These are phyloP conservation scores for Pachypanchax playfairii DNA, from an alignment of 2,113 vertebrate genomes.

Conservation along the genomic window DNA sequence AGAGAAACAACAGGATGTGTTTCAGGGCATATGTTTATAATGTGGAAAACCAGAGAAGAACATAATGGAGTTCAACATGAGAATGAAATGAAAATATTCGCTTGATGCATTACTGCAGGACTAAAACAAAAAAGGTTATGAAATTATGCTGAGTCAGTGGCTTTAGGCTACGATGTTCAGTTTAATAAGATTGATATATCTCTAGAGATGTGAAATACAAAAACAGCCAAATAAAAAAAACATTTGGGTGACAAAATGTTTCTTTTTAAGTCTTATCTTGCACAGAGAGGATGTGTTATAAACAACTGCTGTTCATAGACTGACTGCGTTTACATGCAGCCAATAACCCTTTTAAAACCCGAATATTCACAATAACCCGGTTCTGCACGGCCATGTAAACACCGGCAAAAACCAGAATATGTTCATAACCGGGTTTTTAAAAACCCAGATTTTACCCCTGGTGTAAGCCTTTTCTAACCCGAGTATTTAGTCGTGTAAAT, in stretches of 20 bases:
- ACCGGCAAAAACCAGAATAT: too few relatives aligned
- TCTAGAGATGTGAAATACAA: slow-evolving; percentile 30
- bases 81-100: slow-evolving; percentile 22
- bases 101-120: slow-evolving; percentile 7
- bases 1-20: slow-evolving; percentile 29
- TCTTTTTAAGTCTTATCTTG: background rate
- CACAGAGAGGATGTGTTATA: background rate
- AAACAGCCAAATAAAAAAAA: slow-evolving; percentile 27
- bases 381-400: too few relatives aligned
- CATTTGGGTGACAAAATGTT: background rate
- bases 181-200: slow-evolving; percentile 51
- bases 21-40: slow-evolving; percentile 25
- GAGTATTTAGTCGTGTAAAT: too few relatives aligned
- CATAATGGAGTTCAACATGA: slow-evolving; percentile 30
- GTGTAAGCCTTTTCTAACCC: too few relatives aligned
- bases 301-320: background rate
- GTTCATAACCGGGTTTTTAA: too few relatives aligned
- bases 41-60: slow-evolving; percentile 23
- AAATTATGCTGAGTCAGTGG: slow-evolving; percentile 10
- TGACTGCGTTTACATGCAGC: too few relatives aligned
- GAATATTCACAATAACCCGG: too few relatives aligned
- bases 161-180: slow-evolving; percentile 39
- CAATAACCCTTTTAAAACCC: too few relatives aligned
- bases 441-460: too few relatives aligned
- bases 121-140: slow-evolving; percentile 24